phyloP scores from a whole-genome alignment of 2,888 invertebrate species.

The Elysia crispata region DNA sequence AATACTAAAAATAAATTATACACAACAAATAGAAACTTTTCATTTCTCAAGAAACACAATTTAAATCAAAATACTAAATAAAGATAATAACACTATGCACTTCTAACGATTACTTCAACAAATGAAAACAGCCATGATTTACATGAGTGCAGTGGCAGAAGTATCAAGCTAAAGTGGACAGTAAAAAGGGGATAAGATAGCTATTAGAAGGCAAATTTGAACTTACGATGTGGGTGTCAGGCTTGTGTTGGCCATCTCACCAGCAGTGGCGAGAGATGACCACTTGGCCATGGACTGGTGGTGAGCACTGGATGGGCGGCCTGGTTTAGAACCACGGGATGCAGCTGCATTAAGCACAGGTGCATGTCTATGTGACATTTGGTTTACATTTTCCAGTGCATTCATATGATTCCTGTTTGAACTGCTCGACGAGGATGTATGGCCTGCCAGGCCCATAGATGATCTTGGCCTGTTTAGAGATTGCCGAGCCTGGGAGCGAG shows the following conservation, averaged over 20 bases:
- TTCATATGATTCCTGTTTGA: conserved; percentile 50
- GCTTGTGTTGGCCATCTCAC: conserved; percentile 56
- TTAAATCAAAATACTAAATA: too few relatives aligned
- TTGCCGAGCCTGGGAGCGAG: neutral
- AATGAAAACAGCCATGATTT: too few relatives aligned
- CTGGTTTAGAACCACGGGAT: conserved; percentile 43
- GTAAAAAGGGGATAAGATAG: too few relatives aligned
- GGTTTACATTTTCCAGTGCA: conserved; percentile 61
- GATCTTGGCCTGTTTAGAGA: conserved; percentile 37
- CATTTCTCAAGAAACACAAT: too few relatives aligned
- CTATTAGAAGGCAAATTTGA: too few relatives aligned
- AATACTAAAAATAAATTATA: too few relatives aligned
- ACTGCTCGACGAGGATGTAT: neutral
- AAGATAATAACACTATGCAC: too few relatives aligned
- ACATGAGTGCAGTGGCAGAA: too few relatives aligned
- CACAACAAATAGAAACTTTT: too few relatives aligned
- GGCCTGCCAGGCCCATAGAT: neutral
- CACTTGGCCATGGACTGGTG: conserved; percentile 65
- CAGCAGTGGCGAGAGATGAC: conserved; percentile 67
- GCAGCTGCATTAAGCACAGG: conserved; percentile 44
- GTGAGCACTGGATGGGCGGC: conserved; percentile 45
- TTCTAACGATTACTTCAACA: too few relatives aligned
- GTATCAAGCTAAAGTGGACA: too few relatives aligned
- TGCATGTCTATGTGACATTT: conserved; percentile 52
- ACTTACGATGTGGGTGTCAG: conserved; percentile 63